Evolutionary conservation across 2,888 invertebrate genomes (phyloP).

Genomic region (Apodemia hepburni): DNA sequence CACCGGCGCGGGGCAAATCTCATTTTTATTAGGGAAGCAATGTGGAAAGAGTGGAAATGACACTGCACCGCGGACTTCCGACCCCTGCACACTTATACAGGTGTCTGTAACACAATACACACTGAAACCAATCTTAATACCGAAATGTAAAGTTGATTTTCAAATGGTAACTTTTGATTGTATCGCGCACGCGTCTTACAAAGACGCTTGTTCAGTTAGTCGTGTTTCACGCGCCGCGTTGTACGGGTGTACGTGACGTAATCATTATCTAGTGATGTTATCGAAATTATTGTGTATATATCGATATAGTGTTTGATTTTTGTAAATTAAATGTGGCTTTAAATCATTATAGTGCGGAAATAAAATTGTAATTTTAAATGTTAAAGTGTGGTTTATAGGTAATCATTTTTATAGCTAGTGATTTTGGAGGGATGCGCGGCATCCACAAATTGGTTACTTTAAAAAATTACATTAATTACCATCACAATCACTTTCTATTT

Average conservation of each 20-base stretch:
- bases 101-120: conserved; percentile 47
- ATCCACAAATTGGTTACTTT: conserved; percentile 25
- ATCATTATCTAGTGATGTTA: conserved; percentile 41
- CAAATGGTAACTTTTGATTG: conserved; percentile 25
- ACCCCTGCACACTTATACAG: conserved; percentile 64
- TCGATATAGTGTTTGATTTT: conserved; percentile 28
- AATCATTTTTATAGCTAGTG: conserved; percentile 38
- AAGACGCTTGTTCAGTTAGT: conserved; percentile 46
- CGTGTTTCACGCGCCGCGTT: conserved; percentile 45
- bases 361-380: conserved; percentile 24
- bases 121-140: conserved; percentile 34
- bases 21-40: conserved; percentile 72
- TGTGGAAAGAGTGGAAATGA: conserved; percentile 74
- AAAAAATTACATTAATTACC: neutral
- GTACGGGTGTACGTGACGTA: conserved; percentile 37
- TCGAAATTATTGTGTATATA: conserved; percentile 38
- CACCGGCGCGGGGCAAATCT: conserved; percentile 54
- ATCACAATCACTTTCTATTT: neutral
- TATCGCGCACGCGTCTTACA: conserved; percentile 43
- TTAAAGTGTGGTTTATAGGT: conserved; percentile 63
- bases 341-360: neutral
- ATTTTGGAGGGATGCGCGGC: conserved; percentile 31
- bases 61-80: conserved; percentile 76
- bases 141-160: conserved; percentile 35
- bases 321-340: neutral